Conservation (phyloP, 2,888 invertebrate genomes). For the Calephelis perditalis region DNA sequence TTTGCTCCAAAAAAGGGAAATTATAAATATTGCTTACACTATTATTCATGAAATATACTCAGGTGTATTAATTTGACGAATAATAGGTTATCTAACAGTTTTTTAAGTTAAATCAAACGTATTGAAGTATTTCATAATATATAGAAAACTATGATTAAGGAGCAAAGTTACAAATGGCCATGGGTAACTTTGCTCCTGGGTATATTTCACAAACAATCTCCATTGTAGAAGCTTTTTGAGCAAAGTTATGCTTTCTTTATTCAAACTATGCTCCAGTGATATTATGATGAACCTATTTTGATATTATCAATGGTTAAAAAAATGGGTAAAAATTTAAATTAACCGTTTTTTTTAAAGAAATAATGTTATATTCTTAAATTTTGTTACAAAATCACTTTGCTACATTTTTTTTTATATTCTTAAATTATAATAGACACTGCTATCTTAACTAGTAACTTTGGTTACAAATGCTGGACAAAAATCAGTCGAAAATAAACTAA, state of each 20-base stretch:
- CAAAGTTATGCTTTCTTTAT: not conserved
- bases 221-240: no score
- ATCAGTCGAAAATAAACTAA: not conserved
- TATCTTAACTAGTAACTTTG: not conserved
- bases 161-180: no score
- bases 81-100: no score
- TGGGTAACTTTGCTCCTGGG: no score
- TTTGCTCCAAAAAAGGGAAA: not conserved
- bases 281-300: not conserved
- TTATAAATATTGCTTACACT: not conserved
- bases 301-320: not conserved
- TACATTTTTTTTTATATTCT: not conserved
- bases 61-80: not conserved
- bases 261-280: not conserved
- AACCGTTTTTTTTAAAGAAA: not conserved
- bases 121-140: no score
- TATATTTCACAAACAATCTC: no score
- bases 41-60: not conserved
- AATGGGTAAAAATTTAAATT: not conserved
- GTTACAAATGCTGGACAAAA: not conserved
- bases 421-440: not conserved
- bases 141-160: no score
- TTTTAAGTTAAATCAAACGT: no score
- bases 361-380: not conserved
- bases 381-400: not conserved